Percentiles rank a stretch among this genome's conserved stretches.
phyloP scores from a whole-genome alignment of 2,113 vertebrate genomes.

The Phylloscopus whistleri region DNA sequence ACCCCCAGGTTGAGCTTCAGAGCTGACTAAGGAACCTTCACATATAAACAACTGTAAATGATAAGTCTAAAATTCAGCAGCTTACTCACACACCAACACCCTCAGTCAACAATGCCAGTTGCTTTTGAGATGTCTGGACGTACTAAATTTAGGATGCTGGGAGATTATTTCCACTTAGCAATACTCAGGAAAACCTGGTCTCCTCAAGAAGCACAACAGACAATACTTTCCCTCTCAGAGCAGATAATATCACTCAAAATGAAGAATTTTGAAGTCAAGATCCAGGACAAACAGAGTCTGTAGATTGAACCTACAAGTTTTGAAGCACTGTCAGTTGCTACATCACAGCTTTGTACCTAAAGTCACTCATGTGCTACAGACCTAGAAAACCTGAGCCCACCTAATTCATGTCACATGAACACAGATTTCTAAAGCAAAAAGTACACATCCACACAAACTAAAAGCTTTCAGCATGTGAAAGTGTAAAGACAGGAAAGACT shows the following conservation, averaged over 20 bases:
- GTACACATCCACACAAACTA: neutral
- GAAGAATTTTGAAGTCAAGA: neutral
- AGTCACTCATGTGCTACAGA: neutral
- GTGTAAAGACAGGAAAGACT: neutral
- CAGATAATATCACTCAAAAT: neutral
- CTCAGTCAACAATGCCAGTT: slow-evolving; percentile 6
- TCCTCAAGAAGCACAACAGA: neutral
- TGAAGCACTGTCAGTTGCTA: neutral
- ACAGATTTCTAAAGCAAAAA: neutral
- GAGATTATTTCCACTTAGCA: slow-evolving; percentile 21
- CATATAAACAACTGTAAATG: neutral
- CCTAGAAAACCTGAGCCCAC: neutral
- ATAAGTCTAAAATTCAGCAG: slow-evolving; percentile 28
- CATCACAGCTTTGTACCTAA: neutral
- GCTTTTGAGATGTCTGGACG: neutral
- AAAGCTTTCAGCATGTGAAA: neutral
- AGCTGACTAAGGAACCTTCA: neutral
- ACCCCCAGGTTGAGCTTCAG: neutral
- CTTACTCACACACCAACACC: slow-evolving; percentile 14
- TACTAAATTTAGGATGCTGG: slow-evolving; percentile 12
- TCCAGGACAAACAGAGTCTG: neutral
- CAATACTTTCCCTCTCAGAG: neutral
- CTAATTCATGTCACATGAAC: neutral
- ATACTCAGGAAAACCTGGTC: neutral
- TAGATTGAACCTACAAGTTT: neutral